Base-by-base conservation (phyloP, 2,113 vertebrate species). In the western clawed frog (Xenopus tropicalis) region DNA sequence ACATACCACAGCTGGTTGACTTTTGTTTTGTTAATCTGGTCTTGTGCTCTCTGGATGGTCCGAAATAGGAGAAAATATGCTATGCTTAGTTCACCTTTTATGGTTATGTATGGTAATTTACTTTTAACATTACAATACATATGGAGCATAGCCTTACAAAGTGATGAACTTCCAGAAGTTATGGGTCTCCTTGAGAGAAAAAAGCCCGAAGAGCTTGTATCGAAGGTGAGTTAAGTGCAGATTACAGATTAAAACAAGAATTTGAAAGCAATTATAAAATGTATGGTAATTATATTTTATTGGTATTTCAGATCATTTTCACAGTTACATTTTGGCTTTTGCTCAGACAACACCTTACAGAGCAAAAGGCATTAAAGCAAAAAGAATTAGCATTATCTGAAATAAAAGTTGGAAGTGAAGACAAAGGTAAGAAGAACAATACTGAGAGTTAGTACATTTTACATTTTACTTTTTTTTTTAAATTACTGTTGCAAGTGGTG, bases 1-100 rank as follows among this genome's bases (percentile, higher is more conserved):
- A 99, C 97, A 0, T 98, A 98, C n/a, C 93, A 98, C 81, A 98
- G 95, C 86, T 98, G 97, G 97, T 78, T 97, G 81, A 98, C 97
- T 1, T 98, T 99, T 25, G 93, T 98, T 54, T 89, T 99, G 56
- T 82, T 99, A 73, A 94, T 99, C 62, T 99, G 97, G 97, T 98
- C 97, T 0, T 99, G 97, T 63, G 85, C 88, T 0, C 78, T 99
- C 61, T 99, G 97, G 97, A 99, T 99, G 97, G 92, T 99, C 78
- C 91, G 95, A 24, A 92, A 98, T 83, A 82, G 96, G 58, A 88
- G 97, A 76, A 95, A 94, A 57, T 98, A 99, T 0, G 96, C 97
- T 72, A 99, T 99, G 97, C 87, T 98, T 76, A 93, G 92, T 19
- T 98, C 97, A 0, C 97, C 97, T 0, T 98, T 97, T 85, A 97